phyloP scores from a whole-genome alignment of 2,888 invertebrate species.

The Torymus aiolomorphi region DNA sequence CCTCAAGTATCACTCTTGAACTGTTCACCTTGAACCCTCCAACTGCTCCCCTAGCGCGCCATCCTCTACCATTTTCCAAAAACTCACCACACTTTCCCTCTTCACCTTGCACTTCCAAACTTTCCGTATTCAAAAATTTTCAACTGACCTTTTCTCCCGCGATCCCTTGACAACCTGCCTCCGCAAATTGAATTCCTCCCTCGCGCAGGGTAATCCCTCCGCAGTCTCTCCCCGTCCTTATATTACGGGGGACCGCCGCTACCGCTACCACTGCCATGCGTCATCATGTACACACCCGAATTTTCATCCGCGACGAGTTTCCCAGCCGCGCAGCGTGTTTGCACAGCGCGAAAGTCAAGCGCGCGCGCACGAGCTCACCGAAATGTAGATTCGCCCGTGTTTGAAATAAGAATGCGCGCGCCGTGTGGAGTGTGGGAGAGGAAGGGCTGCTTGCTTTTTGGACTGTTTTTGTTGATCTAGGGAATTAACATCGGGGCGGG shows the following conservation, averaged over 20 bases:
- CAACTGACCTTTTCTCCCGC: not conserved
- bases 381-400: slow-evolving; percentile 37
- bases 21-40: no score
- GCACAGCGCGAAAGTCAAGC: slow-evolving; percentile 15
- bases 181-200: slow-evolving; percentile 31
- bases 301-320: slow-evolving; percentile 13
- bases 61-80: not conserved
- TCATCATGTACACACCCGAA: slow-evolving; percentile 23
- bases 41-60: no score
- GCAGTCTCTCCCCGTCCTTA: not conserved
- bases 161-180: not conserved
- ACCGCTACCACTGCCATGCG: not conserved
- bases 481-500: not conserved
- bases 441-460: not conserved
- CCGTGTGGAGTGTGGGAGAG: not conserved
- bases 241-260: not conserved
- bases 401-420: slow-evolving; percentile 27
- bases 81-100: no score
- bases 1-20: no score
- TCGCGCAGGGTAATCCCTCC: no score
- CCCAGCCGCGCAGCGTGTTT: slow-evolving; percentile 10
- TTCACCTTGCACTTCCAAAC: not conserved
- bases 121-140: slow-evolving; percentile 14
- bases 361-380: slow-evolving; percentile 8
- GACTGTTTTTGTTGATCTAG: slow-evolving; percentile 2